Evolutionary conservation across 2,888 invertebrate species (phyloP), one percentile per base, ranked within the genome.

Genomic region (Alviniconcha strummeri): DNA sequence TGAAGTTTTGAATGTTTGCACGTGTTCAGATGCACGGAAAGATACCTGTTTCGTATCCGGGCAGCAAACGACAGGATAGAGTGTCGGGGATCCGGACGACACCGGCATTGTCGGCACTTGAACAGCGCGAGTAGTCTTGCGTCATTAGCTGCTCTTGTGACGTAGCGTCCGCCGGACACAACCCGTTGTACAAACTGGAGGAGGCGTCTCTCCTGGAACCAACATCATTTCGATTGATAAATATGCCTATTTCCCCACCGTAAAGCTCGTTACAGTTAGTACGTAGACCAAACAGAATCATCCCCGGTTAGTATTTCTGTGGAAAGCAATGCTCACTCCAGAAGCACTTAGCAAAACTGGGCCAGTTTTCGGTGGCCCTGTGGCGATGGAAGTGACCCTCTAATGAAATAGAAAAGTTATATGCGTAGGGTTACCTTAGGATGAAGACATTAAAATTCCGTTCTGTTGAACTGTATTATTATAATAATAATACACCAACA

Each of bases 141-240:
- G 80, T 19, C 56, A 57, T 52, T 36, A 75, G 77, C 9, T 80
- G 36, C 15, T 79, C 57, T 52, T 17, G 13, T 57, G 56, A 72
- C 19, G 79, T 55, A 6, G 69, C 52, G 11, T 72, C 74, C 5
- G 75, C 81, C 8, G 87, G 87, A 83, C 88, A 89, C 56, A 82
- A 76, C 0, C 88, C 88, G 52, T 84, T 86, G 82, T 87, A 88
- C 13, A 88, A 54, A n/a, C 88, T 88, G 74, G 86, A 86, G 17
- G 74, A 78, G 13, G 72, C 19, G 64, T 81, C 57, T 57, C 85
- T 84, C 69, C 85, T 87, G 57, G 4, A 79, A 60, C 71, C 17
- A 5, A 15, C 19, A 80, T 54, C 15, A 13, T 54, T 57, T 11
- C 36, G 11, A 78, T 36, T 17, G n/a, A 78, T 60, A 15, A 78